A percentile compares a stretch with the other conserved stretches of the same genome.
Conservation (phyloP, 2,888 invertebrate species). For the Helleia helle region DNA sequence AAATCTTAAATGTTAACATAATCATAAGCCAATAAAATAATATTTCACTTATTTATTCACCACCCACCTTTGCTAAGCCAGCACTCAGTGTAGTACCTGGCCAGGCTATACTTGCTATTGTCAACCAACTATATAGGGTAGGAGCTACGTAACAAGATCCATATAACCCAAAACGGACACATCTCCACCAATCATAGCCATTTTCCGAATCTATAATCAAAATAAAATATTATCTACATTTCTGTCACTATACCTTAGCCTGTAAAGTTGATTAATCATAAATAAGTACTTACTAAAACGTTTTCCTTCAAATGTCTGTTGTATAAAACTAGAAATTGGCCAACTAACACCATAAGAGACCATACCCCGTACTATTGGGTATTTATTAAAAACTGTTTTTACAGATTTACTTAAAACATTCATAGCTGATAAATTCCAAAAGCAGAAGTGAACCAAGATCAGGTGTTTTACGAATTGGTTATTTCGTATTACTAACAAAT, state of each 20-base stretch:
- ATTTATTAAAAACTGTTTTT: slow-evolving; percentile 35
- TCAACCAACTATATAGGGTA: slow-evolving; percentile 85
- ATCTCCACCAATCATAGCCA: slow-evolving; percentile 78
- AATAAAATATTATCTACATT: not conserved
- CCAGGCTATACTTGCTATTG: slow-evolving; percentile 83
- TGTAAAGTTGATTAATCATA: slow-evolving; percentile 1
- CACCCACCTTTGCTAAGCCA: slow-evolving; percentile 81
- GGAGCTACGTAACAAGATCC: slow-evolving; percentile 89
- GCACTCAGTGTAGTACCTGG: slow-evolving; percentile 80
- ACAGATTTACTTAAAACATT: slow-evolving; percentile 40
- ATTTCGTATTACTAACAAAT: not conserved
- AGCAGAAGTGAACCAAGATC: not conserved
- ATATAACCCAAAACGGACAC: slow-evolving; percentile 82
- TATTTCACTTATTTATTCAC: slow-evolving; percentile 49
- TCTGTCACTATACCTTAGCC: not conserved
- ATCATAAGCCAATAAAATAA: not conserved
- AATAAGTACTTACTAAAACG: slow-evolving; percentile 62
- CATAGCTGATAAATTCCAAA: slow-evolving; percentile 28
- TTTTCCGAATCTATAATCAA: slow-evolving; percentile 42
- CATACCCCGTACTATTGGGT: slow-evolving; percentile 76
- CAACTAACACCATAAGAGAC: slow-evolving; percentile 80
- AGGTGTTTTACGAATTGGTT: not conserved
- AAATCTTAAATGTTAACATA: too few species aligned
- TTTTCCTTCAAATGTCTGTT: slow-evolving; percentile 80
- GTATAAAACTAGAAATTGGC: slow-evolving; percentile 82